Base-by-base conservation (phyloP, 1,140 invertebrate genomes). In the Asbolus verrucosus region DNA sequence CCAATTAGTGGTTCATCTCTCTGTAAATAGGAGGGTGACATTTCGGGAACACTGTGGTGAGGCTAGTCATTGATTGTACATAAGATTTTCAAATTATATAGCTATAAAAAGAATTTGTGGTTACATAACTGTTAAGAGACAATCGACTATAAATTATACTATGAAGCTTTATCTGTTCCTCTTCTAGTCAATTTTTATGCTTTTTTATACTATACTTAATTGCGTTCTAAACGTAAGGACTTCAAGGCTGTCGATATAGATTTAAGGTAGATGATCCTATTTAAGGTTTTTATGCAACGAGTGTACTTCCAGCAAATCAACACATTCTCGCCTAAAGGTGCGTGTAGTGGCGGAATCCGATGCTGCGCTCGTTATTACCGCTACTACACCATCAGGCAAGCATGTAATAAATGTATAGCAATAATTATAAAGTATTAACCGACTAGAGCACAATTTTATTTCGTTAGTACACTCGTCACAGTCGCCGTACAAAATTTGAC, bases 131-230 rank as follows among this genome's bases (percentile, higher is more conserved):
- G 16, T n/a, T 63, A 63, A 70, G 60, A 70, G 68, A 71, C 60
- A 71, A 67, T 67, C 46, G 72, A 70, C 60, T 41, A 67, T 70
- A 54, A 63, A 60, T 21, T 41, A 69, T 70, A 62, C 41, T 31
- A 65, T 46, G 30, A 70, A 67, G 69, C 68, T 70, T 70, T 71
- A 63, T 71, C 62, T 65, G 71, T 73, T 73, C 69, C 68, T 73
- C 69, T 73, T 71, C 69, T 73, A 73, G 72, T 73, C 72, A 73
- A 73, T 70, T 70, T 73, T 73, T 73, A 73, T 66, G 72, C 72
- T 73, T 73, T 73, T 69, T 65, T 69, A 66, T 61, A 72, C 46
- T 62, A 50, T 66, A 54, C 69, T 61, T 61, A 66, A 59, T 66
- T 70, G 59, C 50, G 15, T 30, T 65, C 36, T 21, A 39, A 67